phyloP scores from a whole-genome alignment of 1,140 invertebrate species.

The Zaprionus davidi region DNA sequence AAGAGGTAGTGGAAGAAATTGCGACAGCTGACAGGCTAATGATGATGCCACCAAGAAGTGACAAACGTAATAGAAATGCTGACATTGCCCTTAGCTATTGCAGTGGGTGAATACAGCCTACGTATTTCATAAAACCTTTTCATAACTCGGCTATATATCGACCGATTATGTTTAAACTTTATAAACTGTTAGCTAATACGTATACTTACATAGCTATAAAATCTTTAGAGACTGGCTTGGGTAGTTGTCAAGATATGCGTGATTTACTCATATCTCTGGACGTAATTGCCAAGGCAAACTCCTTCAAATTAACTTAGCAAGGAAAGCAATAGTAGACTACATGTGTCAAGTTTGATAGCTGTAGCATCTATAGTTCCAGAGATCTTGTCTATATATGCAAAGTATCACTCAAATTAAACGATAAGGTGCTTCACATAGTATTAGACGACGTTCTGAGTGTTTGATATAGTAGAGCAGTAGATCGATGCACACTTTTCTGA shows the following conservation, averaged over 20 bases:
- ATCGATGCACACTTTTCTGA: too few relatives aligned
- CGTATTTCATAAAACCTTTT: not conserved
- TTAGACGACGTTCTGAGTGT: too few relatives aligned
- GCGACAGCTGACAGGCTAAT: not conserved
- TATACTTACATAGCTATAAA: not conserved
- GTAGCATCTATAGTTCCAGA: not conserved
- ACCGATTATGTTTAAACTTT: not conserved
- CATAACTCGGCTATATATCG: not conserved
- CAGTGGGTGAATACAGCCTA: not conserved
- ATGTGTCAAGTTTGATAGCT: not conserved
- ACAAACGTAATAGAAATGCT: not conserved
- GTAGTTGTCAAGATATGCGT: not conserved
- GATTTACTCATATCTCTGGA: not conserved
- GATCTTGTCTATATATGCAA: not conserved
- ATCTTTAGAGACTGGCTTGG: not conserved
- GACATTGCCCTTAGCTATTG: not conserved
- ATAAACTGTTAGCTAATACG: not conserved
- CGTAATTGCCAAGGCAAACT: fast-evolving
- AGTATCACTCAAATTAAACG: too few relatives aligned
- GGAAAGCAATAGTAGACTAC: not conserved
- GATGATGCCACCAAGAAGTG: not conserved
- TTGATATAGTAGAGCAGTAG: too few relatives aligned
- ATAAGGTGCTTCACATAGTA: too few relatives aligned
- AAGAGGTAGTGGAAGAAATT: not conserved
- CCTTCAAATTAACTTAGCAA: not conserved